Conservation (phyloP, 2,113 vertebrate species). For the Macroglossus sobrinus region DNA sequence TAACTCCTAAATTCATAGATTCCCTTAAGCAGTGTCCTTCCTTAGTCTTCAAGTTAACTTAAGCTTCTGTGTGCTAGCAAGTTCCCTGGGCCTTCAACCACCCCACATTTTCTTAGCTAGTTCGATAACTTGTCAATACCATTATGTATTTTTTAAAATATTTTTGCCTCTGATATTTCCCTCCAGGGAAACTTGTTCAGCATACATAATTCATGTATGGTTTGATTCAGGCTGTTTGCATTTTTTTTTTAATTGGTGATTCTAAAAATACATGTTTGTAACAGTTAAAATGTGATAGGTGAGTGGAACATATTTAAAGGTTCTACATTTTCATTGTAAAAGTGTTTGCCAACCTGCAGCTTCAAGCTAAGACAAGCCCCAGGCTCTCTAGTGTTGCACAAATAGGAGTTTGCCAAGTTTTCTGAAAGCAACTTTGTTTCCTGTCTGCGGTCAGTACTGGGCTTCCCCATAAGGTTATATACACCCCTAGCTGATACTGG, state of each 20-base stretch:
- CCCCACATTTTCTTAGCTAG: neutral
- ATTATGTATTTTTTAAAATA: neutral
- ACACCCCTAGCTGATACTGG: neutral
- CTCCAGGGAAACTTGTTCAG: neutral
- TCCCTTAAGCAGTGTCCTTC: neutral
- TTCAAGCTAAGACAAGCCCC: neutral
- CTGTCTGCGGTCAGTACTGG: neutral
- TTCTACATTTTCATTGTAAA: slow-evolving; percentile 42
- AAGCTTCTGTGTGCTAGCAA: neutral
- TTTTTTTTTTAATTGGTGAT: slow-evolving; percentile 52
- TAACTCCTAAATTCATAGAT: neutral
- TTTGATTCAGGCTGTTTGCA: neutral
- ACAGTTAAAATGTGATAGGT: slow-evolving; percentile 50
- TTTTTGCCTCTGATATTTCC: neutral
- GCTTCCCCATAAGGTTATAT: neutral
- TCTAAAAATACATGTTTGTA: slow-evolving; percentile 56
- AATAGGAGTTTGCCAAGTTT: neutral
- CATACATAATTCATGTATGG: neutral
- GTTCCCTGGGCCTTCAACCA: neutral
- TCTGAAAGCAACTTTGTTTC: neutral
- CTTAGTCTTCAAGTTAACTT: neutral
- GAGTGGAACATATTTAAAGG: slow-evolving; percentile 68
- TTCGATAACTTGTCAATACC: neutral
- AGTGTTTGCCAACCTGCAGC: neutral
- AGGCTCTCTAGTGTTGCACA: neutral